Evolutionary conservation across 2,113 vertebrate genomes (phyloP), one percentile per base, ranked within the genome.

Genomic region (Lophius piscatorius): DNA sequence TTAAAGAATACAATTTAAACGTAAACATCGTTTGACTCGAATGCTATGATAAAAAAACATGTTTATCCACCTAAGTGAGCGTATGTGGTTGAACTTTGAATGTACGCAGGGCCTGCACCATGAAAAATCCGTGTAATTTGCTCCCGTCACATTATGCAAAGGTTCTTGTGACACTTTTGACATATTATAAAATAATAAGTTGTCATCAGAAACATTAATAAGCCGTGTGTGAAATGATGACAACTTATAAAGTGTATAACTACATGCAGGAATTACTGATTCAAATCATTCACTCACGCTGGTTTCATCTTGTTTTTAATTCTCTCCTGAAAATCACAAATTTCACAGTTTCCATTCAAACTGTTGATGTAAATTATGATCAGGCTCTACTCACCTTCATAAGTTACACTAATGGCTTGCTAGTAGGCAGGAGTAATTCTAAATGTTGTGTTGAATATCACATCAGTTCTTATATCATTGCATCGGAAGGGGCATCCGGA

Each of bases 21-120:
- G 59, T 63, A 59, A 58, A 69, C 59, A 64, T 69, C 62, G 50
- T 74, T 58, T 69, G 52, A 69, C 58, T 47, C 35, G 63, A 57
- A 63, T 67, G 31, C 50, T 52, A 34, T 58, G 63, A 75, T 69
- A 63, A 69, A 58, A 66, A 52, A 60, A 63, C 34, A 41, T 12
- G 28, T 1, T 13, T 2, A 14, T 3, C n/a, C 17, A 2, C 14
- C 10, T 45, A 41, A 44, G 50, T 36, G 49, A 56, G 36, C 3
- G 23, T 21, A 36, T 28, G 33, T 22, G 46, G 22, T 35, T 41
- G 34, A 68, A 55, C 58, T 68, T 3, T 48, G 10, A 72, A 72
- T 70, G 29, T 40, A 23, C 10, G n/a, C 13, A 16, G 8, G 21
- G 33, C 38, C 16, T 16, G 23, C 26, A 49, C 18, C 26, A 39